Conservation (phyloP, 2,888 invertebrate genomes). For the Epicampocera succincta region DNA sequence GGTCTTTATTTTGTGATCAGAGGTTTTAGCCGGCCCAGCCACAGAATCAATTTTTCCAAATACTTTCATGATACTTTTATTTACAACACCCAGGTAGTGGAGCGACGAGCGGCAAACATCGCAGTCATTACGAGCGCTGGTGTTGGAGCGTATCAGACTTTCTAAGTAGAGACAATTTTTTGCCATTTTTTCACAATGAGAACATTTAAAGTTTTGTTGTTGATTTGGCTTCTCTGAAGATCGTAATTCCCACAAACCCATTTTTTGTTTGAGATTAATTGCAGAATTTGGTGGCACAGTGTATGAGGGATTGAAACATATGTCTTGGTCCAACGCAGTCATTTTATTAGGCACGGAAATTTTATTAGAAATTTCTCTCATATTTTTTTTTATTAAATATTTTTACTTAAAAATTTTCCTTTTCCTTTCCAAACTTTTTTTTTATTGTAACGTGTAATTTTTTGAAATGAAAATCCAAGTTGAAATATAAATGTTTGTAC, state of each 20-base stretch:
- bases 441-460: too few species aligned
- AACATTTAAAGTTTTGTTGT: conserved; percentile 71
- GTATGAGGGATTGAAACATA: conserved; percentile 68
- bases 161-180: conserved; percentile 78
- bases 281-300: conserved; percentile 76
- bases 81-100: conserved; percentile 76
- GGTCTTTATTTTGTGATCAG: conserved; percentile 48
- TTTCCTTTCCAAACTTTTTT: conserved; percentile 4
- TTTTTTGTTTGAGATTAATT: conserved; percentile 68
- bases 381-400: conserved; percentile 43
- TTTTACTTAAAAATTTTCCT: background rate
- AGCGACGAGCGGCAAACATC: conserved; percentile 75
- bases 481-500: too few species aligned
- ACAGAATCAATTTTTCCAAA: conserved; percentile 75
- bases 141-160: conserved; percentile 75
- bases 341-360: conserved; percentile 76
- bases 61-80: conserved; percentile 75
- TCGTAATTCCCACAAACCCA: conserved; percentile 29
- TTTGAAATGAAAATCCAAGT: background rate
- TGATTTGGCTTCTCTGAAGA: conserved; percentile 38
- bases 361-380: conserved; percentile 73
- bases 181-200: conserved; percentile 78
- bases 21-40: conserved; percentile 73
- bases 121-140: conserved; percentile 72
- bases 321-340: conserved; percentile 73